Conservation (phyloP, 53 echinoderm and acorn worm genomes). For the Luidia sarsii region DNA sequence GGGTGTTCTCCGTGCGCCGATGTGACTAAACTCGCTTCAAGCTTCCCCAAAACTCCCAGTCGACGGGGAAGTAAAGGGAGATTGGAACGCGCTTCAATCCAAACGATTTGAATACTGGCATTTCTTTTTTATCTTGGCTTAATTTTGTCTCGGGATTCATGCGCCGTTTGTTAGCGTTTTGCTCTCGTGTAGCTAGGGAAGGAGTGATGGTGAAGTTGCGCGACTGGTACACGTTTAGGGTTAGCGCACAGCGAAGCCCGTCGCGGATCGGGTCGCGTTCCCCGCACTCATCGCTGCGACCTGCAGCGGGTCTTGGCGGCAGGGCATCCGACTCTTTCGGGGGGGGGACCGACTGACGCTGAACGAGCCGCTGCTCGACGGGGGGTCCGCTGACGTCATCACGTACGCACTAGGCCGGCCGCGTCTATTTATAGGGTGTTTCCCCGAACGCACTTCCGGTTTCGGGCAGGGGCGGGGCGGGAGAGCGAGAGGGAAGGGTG, state of each 20-base stretch:
- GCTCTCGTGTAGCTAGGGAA: too few relatives aligned
- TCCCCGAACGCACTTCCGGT: slow-evolving; percentile 99
- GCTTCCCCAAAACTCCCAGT: neutral
- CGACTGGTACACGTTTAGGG: too few relatives aligned
- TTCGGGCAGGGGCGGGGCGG: slow-evolving; percentile 29
- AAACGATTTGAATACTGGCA: too few relatives aligned
- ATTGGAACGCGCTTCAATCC: too few relatives aligned
- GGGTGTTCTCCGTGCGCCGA: slow-evolving; percentile 7
- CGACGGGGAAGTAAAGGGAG: too few relatives aligned
- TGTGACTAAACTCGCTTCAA: slow-evolving; percentile 22
- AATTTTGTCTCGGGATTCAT: too few relatives aligned
- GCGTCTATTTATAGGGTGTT: slow-evolving; percentile 99
- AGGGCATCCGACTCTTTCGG: slow-evolving; percentile 17
- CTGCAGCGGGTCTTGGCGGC: neutral
- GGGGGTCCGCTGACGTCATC: slow-evolving; percentile 92
- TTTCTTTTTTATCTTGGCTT: too few relatives aligned
- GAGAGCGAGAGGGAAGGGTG: too few relatives aligned
- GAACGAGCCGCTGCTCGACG: neutral
- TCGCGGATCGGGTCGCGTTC: neutral
- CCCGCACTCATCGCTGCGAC: neutral
- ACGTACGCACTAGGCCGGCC: slow-evolving; percentile 77
- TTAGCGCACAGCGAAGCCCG: neutral
- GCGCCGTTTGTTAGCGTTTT: too few relatives aligned
- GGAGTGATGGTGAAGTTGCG: too few relatives aligned
- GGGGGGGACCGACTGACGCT: slow-evolving; percentile 15